Conservation (phyloP, 2,113 vertebrate genomes). For the Aepyceros melampus region DNA sequence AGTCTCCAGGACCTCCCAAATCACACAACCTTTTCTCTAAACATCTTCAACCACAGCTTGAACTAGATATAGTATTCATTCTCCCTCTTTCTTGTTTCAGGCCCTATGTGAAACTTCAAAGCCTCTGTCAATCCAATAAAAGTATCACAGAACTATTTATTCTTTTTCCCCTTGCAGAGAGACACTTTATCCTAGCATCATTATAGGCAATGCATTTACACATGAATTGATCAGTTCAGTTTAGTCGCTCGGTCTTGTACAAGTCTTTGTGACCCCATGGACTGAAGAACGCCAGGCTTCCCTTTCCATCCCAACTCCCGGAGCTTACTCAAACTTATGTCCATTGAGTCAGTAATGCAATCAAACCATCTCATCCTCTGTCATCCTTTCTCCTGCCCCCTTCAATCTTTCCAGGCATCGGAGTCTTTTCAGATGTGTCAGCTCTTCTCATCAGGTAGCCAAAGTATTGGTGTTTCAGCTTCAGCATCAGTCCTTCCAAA, state of each 20-base stretch:
- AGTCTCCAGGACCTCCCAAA: background rate
- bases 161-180: conserved; percentile 44
- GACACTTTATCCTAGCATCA: conserved; percentile 79
- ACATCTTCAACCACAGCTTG: background rate
- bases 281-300: background rate
- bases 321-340: background rate
- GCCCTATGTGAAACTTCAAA: background rate
- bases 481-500: background rate
- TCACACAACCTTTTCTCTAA: background rate
- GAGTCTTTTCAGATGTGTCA: background rate
- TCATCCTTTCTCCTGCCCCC: background rate
- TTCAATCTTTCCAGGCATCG: background rate
- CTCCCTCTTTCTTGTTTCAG: background rate
- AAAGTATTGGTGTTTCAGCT: background rate
- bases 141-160: background rate
- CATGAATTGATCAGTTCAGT: conserved; percentile 67
- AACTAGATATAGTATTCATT: background rate
- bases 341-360: background rate
- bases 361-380: background rate
- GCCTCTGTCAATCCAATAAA: background rate
- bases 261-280: background rate
- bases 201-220: conserved; percentile 80
- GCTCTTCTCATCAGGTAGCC: background rate
- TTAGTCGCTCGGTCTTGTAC: rapidly evolving
- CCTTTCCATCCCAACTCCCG: background rate